Evolutionary conservation across 2,797 vertebrate genomes (phyloP), one percentile per base, ranked within the genome.

Genomic region (Sorex maritimensis): DNA sequence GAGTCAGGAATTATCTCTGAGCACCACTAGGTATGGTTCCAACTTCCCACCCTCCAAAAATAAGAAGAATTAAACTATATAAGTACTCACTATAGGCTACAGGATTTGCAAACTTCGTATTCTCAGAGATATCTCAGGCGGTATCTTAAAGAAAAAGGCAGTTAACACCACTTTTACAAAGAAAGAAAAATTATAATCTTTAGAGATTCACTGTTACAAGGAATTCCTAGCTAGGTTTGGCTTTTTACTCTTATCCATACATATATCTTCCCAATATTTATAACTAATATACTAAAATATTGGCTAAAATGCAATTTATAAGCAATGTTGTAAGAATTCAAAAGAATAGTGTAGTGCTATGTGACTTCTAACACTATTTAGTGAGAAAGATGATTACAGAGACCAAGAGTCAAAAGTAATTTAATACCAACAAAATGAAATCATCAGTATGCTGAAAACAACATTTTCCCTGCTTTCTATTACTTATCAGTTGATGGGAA

Each of bases 401-500:
- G 63, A 72, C 6, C 46, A 58, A 83, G 0, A 69, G 12, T 28
- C 30, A 82, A 63, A 69, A 95, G 72, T 95, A 90, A 94, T 74
- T 88, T 72, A 92, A 38, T 2, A 46, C 34, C 28, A 92, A 88
- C 2, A 92, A 26, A 93, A 92, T 81, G 79, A 91, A 95, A 49
- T 81, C 30, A 92, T 94, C 61, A 38, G 30, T 67, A 67, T 90
- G 77, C 69, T 86, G 90, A 92, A 95, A 95, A 93, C 23, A 84
- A 44, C 34, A 92, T 74, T 82, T 73, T 6, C 26, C 28, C 8
- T 81, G 55, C 19, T 79, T 92, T 87, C 58, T 81, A 75, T 90
- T 90, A 80, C 34, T 92, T 92, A 77, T 41, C 63, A 83, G 26
- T 74, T 95, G 94, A 94, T 91, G 41, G 78, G 44, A 49, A 92